Evolutionary conservation across 2,113 vertebrate genomes (phyloP).

Genomic region (Myocastor coypus): DNA sequence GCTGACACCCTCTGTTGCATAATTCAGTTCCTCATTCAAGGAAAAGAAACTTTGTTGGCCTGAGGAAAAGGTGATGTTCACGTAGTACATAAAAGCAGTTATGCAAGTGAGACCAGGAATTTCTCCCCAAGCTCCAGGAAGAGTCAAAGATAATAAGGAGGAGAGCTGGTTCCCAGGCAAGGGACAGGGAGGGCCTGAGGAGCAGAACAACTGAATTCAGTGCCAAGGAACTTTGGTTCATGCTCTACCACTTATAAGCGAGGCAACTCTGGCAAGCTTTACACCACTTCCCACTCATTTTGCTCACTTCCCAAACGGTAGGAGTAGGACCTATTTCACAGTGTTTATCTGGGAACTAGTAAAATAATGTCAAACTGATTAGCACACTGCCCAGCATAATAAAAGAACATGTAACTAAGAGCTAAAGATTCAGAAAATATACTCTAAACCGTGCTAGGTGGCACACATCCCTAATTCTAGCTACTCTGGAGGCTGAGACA

Average conservation of each 20-base stretch:
- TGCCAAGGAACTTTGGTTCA: background rate
- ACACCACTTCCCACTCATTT: background rate
- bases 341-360: background rate
- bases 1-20: background rate
- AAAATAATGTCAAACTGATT: background rate
- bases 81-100: background rate
- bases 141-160: background rate
- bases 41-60: constrained; percentile 49
- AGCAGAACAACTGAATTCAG: background rate
- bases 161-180: background rate
- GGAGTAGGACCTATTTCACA: background rate
- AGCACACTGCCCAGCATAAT: background rate
- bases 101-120: background rate
- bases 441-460: background rate
- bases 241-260: background rate
- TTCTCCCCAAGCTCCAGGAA: background rate
- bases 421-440: constrained; percentile 23
- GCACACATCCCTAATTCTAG: background rate
- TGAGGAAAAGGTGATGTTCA: background rate
- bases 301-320: constrained; percentile 11
- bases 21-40: constrained; percentile 22
- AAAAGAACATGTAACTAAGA: constrained; percentile 13
- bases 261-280: background rate
- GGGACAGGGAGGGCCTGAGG: background rate
- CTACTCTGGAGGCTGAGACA: background rate